A percentile compares a stretch with the other conserved stretches of the same genome.
Evolutionary conservation across 2,888 invertebrate species (phyloP).

Genomic region (Lacanobia wlatinum): DNA sequence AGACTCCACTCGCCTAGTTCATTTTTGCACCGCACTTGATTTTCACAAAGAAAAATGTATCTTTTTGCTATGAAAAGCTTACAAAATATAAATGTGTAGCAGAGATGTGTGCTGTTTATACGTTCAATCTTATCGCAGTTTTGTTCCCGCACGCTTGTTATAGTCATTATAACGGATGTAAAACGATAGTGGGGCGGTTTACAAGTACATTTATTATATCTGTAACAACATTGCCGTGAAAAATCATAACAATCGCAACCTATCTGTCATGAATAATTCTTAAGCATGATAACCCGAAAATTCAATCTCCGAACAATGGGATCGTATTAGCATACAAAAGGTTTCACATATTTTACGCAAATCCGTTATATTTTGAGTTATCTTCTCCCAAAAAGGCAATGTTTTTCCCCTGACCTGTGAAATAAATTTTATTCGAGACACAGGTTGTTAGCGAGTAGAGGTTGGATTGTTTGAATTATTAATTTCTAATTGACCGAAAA

Average conservation of each 20-base stretch:
- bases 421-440: slow-evolving; percentile 82
- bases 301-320: slow-evolving; percentile 90
- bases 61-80: slow-evolving; percentile 46
- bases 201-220: slow-evolving; percentile 18
- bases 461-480: slow-evolving; percentile 73
- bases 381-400: slow-evolving; percentile 85
- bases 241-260: slow-evolving; percentile 81
- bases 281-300: slow-evolving; percentile 88
- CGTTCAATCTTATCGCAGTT: slow-evolving; percentile 18
- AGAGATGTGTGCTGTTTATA: slow-evolving; percentile 31
- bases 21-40: slow-evolving; percentile 46
- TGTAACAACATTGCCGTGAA: slow-evolving; percentile 63
- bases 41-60: slow-evolving; percentile 49
- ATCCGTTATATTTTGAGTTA: slow-evolving; percentile 90
- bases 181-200: neutral
- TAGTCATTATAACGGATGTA: slow-evolving; percentile 16
- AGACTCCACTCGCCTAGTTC: slow-evolving; percentile 45
- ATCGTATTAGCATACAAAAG: slow-evolving; percentile 91
- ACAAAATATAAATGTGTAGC: slow-evolving; percentile 54
- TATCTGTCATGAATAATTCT: slow-evolving; percentile 89
- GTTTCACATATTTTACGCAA: slow-evolving; percentile 90
- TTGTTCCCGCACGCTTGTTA: slow-evolving; percentile 21
- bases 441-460: slow-evolving; percentile 72
- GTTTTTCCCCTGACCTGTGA: slow-evolving; percentile 83
- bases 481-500: slow-evolving; percentile 68